Evolutionary conservation across 2,888 invertebrate species (phyloP), one percentile per base, ranked within the genome.

Genomic region (Aporophyla lueneburgensis): DNA sequence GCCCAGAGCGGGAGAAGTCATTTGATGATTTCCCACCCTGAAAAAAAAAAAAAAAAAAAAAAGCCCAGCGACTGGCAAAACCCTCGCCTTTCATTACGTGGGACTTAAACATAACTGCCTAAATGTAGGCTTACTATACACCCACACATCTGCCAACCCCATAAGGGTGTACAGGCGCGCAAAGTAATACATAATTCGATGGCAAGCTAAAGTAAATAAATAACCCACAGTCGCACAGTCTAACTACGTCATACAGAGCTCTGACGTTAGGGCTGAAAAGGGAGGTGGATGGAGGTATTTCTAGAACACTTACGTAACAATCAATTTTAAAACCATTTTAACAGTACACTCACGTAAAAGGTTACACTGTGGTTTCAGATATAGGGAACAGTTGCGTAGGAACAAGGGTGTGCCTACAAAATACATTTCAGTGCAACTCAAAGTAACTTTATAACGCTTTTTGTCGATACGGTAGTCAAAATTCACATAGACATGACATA

Each of bases 241-340:
- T 33, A 58, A 51, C 33, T 65, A 72, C 77, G 77, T 71, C 77
- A 78, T 58, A 58, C 24, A 43, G 33, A 16, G 43, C 5, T 33
- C 51, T 33, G 33, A 53, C 51, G 79, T 46, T 14, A 33, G 69
- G 46, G 53, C 19, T 21, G 40, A 27, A n/a, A 61, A 33, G 21
- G 19, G 33, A 12, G 43, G 72, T 53, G 46, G 79, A 56, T 19
- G 63, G 14, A 4, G 56, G 33, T 77, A 78, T 77, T 78, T 77
- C 72, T 46, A 78, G 79, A 71, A 63, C 43, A 0, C 33, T 71
- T 63, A 46, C 51, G 43, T 63, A 71, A 78, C 24, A 27, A 59
- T 46, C n/a, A 58, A 59, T 51, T 71, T 71, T 51, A 63, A 51
- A 77, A 24, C 33, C 24, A 3, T 33, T 58, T 71, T 49, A 61